Conservation (phyloP, 2,113 vertebrate genomes). For the Montifringilla adamsi region DNA sequence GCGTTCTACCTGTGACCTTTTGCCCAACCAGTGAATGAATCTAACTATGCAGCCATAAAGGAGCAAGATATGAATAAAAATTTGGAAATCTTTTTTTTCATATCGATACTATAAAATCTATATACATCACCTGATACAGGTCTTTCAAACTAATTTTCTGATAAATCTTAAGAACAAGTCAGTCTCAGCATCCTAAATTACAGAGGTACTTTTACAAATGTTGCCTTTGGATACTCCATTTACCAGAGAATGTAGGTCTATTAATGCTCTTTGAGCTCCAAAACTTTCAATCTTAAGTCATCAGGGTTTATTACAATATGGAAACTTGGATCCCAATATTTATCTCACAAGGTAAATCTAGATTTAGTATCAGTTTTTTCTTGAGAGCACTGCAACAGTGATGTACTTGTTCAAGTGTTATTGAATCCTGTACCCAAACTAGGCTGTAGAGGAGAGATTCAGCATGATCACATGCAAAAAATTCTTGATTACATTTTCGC, state of each 20-base stretch:
- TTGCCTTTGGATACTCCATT: background rate
- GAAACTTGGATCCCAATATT: background rate
- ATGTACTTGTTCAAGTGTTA: background rate
- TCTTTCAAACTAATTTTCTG: background rate
- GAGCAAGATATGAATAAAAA: background rate
- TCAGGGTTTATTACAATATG: background rate
- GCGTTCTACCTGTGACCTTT: background rate
- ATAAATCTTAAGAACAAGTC: background rate
- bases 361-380: background rate
- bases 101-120: background rate
- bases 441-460: background rate
- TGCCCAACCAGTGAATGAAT: background rate
- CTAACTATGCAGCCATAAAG: background rate
- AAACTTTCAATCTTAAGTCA: background rate
- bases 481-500: background rate
- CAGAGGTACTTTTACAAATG: background rate
- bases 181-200: background rate
- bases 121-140: background rate
- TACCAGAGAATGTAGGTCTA: background rate
- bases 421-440: background rate
- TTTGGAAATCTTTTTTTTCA: background rate
- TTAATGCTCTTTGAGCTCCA: background rate
- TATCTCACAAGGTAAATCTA: background rate
- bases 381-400: background rate
- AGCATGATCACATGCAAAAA: background rate